A percentile compares a stretch with the other conserved stretches of the same genome.
These are phyloP conservation scores for Dexiosoma caninum DNA, from an alignment of 2,888 invertebrate genomes.

Conservation along the genomic window DNA sequence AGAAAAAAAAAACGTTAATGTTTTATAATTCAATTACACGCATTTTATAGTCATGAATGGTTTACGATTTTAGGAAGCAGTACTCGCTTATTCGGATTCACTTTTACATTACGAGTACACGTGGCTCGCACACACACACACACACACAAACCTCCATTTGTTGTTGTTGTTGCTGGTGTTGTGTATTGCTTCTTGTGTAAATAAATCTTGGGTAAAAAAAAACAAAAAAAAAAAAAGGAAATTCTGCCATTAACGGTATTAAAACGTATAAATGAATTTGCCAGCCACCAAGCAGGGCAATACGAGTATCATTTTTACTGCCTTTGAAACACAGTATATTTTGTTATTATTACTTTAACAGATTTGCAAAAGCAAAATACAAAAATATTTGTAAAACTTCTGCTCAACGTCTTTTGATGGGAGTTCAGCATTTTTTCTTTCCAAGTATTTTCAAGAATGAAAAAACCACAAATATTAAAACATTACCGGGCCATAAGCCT, in stretches of 20 bases:
- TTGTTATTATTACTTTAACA: neutral
- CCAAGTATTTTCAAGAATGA: conserved; percentile 1
- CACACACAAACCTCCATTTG: neutral
- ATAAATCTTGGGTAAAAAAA: conserved; percentile 23
- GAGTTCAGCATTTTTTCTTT: neutral
- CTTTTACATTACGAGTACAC: neutral
- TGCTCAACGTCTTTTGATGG: neutral
- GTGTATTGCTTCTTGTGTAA: conserved; percentile 2
- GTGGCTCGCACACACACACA: neutral
- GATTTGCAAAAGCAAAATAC: neutral
- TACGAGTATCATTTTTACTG: neutral
- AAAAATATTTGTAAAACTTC: conserved; percentile 7
- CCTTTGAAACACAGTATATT: neutral
- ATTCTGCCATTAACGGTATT: conserved; percentile 39
- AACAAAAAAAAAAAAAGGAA: too few relatives aligned
- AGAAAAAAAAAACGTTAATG: conserved; percentile 35
- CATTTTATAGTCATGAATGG: conserved; percentile 57
- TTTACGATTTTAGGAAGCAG: conserved; percentile 44
- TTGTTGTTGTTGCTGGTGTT: neutral
- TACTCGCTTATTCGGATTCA: too few relatives aligned
- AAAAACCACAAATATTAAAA: conserved; percentile 54
- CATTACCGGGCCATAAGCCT: conserved; percentile 49
- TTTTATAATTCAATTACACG: conserved; percentile 58
- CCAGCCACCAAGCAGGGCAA: conserved; percentile 4
- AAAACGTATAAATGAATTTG: conserved; percentile 3